Conservation (phyloP, 1,140 invertebrate genomes). For the Steinernema feltiae region DNA sequence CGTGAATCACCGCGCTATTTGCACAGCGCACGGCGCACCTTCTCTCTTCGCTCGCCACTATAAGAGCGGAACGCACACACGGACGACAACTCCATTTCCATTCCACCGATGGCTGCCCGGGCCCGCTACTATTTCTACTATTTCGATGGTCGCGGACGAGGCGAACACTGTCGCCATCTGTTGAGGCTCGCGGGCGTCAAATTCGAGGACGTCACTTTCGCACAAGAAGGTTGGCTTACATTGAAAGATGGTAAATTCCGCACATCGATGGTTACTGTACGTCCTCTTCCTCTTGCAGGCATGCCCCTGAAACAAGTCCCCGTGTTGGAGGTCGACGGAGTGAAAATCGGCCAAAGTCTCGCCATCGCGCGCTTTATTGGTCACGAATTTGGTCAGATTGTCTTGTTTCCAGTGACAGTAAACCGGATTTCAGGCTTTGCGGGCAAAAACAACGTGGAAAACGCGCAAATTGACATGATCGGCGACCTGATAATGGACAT, state of each 20-base stretch:
- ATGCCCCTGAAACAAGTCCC: slow-evolving; percentile 50
- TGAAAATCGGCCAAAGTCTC: slow-evolving; percentile 41
- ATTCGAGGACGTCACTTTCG: slow-evolving; percentile 36
- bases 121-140: too few species aligned
- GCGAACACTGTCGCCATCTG: slow-evolving; percentile 38
- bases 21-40: too few species aligned
- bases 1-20: too few species aligned
- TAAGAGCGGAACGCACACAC: too few species aligned
- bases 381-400: slow-evolving; percentile 39
- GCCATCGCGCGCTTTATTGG: slow-evolving; percentile 45
- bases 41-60: too few species aligned
- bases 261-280: too few species aligned
- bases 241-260: too few species aligned
- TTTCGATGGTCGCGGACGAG: slow-evolving; percentile 40
- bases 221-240: slow-evolving; percentile 29
- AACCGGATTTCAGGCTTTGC: slow-evolving; percentile 25
- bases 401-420: not conserved
- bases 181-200: slow-evolving; percentile 40
- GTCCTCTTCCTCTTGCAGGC: too few species aligned
- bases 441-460: slow-evolving; percentile 34
- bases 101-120: too few species aligned
- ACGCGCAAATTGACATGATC: slow-evolving; percentile 42
- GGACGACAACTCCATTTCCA: too few species aligned
- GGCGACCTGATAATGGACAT: slow-evolving; percentile 30
- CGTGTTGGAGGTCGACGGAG: slow-evolving; percentile 48